Evolutionary conservation across 2,888 invertebrate genomes (phyloP).

Genomic region (Ormia ochracea): DNA sequence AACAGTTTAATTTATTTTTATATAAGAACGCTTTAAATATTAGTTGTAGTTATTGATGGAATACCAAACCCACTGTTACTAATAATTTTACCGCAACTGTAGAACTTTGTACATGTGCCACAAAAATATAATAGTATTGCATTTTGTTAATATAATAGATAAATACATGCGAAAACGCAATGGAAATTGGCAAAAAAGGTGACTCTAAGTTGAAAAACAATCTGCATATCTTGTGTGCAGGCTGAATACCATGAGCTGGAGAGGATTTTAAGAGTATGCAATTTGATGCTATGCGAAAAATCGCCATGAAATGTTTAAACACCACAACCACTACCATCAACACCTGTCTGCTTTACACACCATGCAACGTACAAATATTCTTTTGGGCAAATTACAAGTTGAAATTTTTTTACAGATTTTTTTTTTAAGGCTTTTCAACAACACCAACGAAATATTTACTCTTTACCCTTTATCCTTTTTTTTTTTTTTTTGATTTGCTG

Average conservation of each 20-base stretch:
- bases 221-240: not conserved
- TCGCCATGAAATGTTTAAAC: conserved; percentile 49
- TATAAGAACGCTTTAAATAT: no score
- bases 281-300: conserved; percentile 28
- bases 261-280: not conserved
- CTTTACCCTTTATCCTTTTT: no score
- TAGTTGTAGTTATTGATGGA: no score
- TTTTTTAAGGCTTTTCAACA: conserved; percentile 20
- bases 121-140: conserved; percentile 51
- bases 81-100: conserved; percentile 27
- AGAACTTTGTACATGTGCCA: conserved; percentile 46
- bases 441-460: conserved; percentile 55
- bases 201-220: conserved; percentile 21
- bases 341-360: conserved; percentile 44
- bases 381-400: not conserved
- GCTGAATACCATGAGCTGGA: not conserved
- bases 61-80: not conserved
- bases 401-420: not conserved
- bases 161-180: conserved; percentile 63
- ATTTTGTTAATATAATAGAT: conserved; percentile 59
- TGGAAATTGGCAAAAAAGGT: conserved; percentile 31
- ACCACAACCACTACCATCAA: conserved; percentile 46
- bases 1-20: no score
- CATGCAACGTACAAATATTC: not conserved
- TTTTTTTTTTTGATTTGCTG: conserved; percentile 28